Conservation (phyloP, 2,113 vertebrate genomes). For the Gorsachius goisagi region DNA sequence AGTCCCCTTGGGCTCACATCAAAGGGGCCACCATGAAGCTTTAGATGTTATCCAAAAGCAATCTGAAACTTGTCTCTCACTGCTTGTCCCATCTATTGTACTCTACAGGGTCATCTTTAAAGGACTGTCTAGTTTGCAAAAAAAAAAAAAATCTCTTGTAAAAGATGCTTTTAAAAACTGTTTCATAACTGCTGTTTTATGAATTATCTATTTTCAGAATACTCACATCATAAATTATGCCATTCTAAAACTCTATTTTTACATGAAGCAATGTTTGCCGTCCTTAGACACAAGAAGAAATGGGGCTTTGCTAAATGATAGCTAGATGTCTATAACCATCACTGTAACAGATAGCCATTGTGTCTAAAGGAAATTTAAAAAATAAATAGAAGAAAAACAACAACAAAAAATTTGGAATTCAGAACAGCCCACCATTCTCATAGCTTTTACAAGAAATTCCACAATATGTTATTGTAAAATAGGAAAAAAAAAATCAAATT, state of each 20-base stretch:
- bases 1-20: conserved; percentile 55
- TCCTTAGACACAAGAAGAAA: not conserved
- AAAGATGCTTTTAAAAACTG: not conserved
- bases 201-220: not conserved
- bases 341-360: not conserved
- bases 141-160: not conserved
- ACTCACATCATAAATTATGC: not conserved
- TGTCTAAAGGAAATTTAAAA: not conserved
- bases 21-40: conserved; percentile 65
- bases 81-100: not conserved
- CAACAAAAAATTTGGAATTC: not conserved
- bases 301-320: not conserved
- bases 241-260: not conserved
- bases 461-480: not conserved
- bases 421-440: not conserved
- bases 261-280: not conserved
- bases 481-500: not conserved
- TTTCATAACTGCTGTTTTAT: not conserved
- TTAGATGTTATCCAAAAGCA: not conserved
- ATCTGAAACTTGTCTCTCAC: conserved; percentile 57
- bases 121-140: not conserved
- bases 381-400: not conserved
- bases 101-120: conserved; percentile 47
- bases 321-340: not conserved
- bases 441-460: not conserved